Evolutionary conservation across 2,888 invertebrate species (phyloP), one percentile per base, ranked within the genome.

Genomic region (Erpobdella octoculata): DNA sequence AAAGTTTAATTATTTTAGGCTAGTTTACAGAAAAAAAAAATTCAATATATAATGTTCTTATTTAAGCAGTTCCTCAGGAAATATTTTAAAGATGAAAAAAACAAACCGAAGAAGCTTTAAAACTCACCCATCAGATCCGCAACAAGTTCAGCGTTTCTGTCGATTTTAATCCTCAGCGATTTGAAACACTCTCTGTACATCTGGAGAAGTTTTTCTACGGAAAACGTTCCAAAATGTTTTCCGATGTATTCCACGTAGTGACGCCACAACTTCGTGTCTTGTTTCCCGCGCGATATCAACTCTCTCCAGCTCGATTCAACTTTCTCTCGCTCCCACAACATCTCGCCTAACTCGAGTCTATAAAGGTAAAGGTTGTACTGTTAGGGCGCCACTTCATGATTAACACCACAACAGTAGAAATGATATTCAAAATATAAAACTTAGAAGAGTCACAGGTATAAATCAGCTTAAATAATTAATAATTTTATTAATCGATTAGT

Each of bases 291-390:
- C 8, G 53, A 53, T 25, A 53, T 53, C 53, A 53, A 53, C 21
- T 53, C 33, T n/a, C 15, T 31, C 33, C 62, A 62, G 62, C 31
- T n/a, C 62, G 28, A n/a, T 33, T 62, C 62, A 28, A 62, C 31
- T 8, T n/a, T 62, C 33, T 62, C 53, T 8, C 53, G 21, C 28
- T 53, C 53, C 53, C 53, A 53, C 8, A 62, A 35, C 62, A 62
- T 62, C 31, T 62, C 62, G 28, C 62, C 35, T n/a, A 62, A 25
- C 53, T 53, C 53, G 21, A 53, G 53, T 53, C 53, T 53, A n/a
- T 28, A 53, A 53, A 2, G 28, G 21, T 6, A 53, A 53, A n/a
- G n/a, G n/a, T n/a, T n/a, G n/a, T n/a, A n/a, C n/a, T n/a, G n/a
- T 6, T 53, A 9, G 1, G 12, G n/a, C 28, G 53, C 21, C 1